These are phyloP conservation scores for Sebastes vulpes DNA, from an alignment of 2,797 vertebrate species.

Conservation along the genomic window DNA sequence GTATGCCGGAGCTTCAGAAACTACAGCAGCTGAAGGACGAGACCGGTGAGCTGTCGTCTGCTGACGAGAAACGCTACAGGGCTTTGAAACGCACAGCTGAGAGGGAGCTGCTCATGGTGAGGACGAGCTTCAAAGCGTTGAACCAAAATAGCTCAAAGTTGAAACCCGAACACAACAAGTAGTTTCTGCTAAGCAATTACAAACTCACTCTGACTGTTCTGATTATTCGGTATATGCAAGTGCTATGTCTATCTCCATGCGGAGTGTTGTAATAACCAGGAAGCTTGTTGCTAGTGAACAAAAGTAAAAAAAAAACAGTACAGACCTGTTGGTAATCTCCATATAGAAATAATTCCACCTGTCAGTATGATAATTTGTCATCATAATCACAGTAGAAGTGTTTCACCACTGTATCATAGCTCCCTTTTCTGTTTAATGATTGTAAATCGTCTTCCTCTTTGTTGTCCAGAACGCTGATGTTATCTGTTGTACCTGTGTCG, in stretches of 20 bases:
- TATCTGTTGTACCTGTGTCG: constrained; percentile 97
- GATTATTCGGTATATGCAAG: neutral
- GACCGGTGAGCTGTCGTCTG: constrained; percentile 96
- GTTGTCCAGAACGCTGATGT: constrained; percentile 94
- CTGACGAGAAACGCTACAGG: constrained; percentile 97
- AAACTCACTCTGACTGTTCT: neutral
- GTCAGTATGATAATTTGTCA: neutral
- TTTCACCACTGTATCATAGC: neutral
- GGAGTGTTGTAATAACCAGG: neutral
- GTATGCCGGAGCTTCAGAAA: constrained; percentile 99
- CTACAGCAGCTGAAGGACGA: constrained; percentile 99
- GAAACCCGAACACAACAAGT: neutral
- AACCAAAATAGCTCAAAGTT: neutral
- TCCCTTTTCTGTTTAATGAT: neutral
- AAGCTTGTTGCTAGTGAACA: neutral
- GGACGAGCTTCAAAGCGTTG: neutral
- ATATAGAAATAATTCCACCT: neutral
- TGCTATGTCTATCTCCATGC: neutral
- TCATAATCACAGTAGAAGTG: neutral
- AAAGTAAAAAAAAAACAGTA: neutral
- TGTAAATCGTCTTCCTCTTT: neutral
- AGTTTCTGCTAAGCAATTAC: neutral
- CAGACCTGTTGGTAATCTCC: neutral
- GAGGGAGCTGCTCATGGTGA: constrained; percentile 96
- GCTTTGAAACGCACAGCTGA: constrained; percentile 96